These are phyloP conservation scores for Ormyrus pomaceus DNA, from an alignment of 2,888 invertebrate genomes.

Conservation along the genomic window DNA sequence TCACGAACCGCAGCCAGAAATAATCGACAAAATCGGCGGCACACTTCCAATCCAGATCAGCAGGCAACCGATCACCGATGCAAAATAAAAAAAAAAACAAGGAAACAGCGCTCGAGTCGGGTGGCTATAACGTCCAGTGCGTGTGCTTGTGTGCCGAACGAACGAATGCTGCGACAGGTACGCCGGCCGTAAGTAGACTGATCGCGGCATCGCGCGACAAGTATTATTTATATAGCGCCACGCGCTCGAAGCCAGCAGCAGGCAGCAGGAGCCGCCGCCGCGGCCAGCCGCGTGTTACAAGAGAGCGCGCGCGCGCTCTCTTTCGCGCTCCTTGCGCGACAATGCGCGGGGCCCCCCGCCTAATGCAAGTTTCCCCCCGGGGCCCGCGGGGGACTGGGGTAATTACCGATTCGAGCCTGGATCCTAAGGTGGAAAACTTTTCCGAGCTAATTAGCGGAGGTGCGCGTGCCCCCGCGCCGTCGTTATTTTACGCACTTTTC, in stretches of 20 bases:
- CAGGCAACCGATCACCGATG: too few species aligned
- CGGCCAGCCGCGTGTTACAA: neutral
- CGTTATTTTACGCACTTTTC: too few species aligned
- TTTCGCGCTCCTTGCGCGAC: constrained; percentile 12
- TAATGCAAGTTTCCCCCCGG: neutral
- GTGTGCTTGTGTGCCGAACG: neutral
- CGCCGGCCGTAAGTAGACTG: constrained; percentile 72
- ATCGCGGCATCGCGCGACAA: constrained; percentile 67
- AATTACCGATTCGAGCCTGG: too few species aligned
- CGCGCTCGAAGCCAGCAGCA: constrained; percentile 39
- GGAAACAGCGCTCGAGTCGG: too few species aligned
- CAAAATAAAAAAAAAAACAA: too few species aligned
- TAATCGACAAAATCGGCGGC: too few species aligned
- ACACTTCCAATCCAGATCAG: too few species aligned
- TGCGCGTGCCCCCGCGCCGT: too few species aligned
- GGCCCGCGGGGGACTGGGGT: neutral
- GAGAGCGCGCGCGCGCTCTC: neutral
- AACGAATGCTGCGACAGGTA: constrained; percentile 67
- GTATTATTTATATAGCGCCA: constrained; percentile 72
- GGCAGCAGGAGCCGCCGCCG: constrained; percentile 37
- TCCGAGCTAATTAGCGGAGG: too few species aligned
- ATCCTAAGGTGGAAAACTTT: too few species aligned
- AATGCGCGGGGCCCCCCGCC: neutral
- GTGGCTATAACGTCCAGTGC: neutral
- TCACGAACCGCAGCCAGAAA: too few species aligned